Evolutionary conservation across 2,797 vertebrate genomes (phyloP).

Genomic region (Girardinus metallicus): DNA sequence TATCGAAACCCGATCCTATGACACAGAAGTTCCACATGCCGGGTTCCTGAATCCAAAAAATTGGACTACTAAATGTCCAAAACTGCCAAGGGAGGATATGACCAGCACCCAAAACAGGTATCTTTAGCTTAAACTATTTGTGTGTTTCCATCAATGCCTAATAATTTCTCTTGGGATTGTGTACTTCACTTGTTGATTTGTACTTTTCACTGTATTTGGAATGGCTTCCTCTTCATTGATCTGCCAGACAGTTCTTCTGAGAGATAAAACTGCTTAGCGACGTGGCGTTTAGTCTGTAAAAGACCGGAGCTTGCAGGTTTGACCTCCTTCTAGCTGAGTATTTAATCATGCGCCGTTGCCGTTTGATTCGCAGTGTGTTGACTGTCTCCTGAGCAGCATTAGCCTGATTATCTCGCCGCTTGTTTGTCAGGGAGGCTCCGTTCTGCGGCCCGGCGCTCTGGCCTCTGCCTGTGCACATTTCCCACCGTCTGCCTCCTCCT

Average conservation of each 20-base stretch:
- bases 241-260: not conserved
- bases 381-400: constrained; percentile 53
- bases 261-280: not conserved
- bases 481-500: constrained; percentile 66
- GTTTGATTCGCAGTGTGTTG: constrained; percentile 45
- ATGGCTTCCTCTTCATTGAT: not conserved
- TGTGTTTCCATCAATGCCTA: not conserved
- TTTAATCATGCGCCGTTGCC: constrained; percentile 46
- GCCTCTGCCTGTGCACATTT: constrained; percentile 51
- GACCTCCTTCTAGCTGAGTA: constrained; percentile 29
- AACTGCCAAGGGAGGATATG: not conserved
- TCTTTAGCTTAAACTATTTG: not conserved
- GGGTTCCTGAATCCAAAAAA: not conserved
- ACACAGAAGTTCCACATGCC: not conserved
- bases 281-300: constrained; percentile 8
- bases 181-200: not conserved
- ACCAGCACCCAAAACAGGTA: not conserved
- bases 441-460: constrained; percentile 43
- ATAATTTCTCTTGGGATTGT: not conserved
- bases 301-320: constrained; percentile 22
- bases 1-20: not conserved
- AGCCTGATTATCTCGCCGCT: constrained; percentile 37
- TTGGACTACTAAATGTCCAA: not conserved
- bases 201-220: not conserved
- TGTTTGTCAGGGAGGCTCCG: constrained; percentile 40